phyloP scores from a whole-genome alignment of 2,113 vertebrate species.

The Stigmatopora argus region DNA sequence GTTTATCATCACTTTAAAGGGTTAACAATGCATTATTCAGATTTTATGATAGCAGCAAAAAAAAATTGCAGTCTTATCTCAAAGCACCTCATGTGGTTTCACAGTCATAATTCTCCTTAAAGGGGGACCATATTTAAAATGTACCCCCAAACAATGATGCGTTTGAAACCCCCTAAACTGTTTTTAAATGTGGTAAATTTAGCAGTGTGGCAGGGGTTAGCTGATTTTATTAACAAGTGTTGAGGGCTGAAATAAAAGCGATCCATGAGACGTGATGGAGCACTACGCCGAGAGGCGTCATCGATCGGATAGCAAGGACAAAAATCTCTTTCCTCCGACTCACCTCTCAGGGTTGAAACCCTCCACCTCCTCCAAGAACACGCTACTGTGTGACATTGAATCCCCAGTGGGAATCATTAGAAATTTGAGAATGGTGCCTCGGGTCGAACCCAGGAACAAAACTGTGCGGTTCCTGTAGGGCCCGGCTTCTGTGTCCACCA shows the following conservation, averaged over 20 bases:
- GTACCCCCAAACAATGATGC: neutral
- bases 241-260: neutral
- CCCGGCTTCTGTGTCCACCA: constrained; percentile 83
- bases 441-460: constrained; percentile 88
- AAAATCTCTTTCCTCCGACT: constrained; percentile 31
- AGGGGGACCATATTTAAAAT: neutral
- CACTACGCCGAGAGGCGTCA: neutral
- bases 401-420: constrained; percentile 77
- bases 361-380: constrained; percentile 92
- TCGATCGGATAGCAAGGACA: constrained; percentile 20
- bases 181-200: neutral
- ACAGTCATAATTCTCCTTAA: neutral
- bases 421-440: constrained; percentile 90
- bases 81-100: neutral
- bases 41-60: no score
- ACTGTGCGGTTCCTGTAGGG: constrained; percentile 87
- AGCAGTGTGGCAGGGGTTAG: neutral
- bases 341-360: constrained; percentile 90
- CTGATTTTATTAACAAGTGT: neutral
- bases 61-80: no score
- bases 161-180: neutral
- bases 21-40: no score
- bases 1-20: no score
- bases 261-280: neutral
- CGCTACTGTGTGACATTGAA: constrained; percentile 67